These are phyloP conservation scores for Emydoidea blandingii DNA, from an alignment of 2,797 vertebrate species.

Conservation along the genomic window DNA sequence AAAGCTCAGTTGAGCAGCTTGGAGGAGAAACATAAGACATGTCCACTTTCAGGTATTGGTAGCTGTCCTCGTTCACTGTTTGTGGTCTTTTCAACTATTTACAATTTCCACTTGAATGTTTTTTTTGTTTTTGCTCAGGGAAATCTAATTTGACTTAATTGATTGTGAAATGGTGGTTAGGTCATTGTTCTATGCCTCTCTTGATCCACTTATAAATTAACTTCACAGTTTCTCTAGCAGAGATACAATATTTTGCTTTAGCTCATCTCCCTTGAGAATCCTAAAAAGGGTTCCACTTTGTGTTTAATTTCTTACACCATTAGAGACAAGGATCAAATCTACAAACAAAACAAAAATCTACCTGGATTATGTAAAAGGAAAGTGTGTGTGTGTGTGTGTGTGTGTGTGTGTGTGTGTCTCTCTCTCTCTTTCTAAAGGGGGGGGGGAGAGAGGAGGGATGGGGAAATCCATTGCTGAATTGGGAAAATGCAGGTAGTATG, in stretches of 20 bases:
- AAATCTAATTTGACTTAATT: not conserved
- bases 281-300: not conserved
- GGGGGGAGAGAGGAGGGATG: not conserved
- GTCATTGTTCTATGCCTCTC: not conserved
- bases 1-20: not conserved
- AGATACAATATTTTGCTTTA: not conserved
- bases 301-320: not conserved
- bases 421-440: not conserved
- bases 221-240: not conserved
- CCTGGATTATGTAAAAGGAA: not conserved
- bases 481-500: not conserved
- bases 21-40: not conserved
- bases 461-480: not conserved
- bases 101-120: not conserved
- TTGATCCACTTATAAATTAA: not conserved
- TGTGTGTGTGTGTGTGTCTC: fast-evolving
- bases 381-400: fast-evolving
- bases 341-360: not conserved
- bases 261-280: not conserved
- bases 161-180: not conserved
- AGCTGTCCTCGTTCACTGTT: not conserved
- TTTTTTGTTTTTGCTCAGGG: not conserved
- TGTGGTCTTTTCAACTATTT: not conserved
- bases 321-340: not conserved
- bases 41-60: not conserved